Conservation (phyloP, 1,140 invertebrate genomes). For the Papilio glaucus region DNA sequence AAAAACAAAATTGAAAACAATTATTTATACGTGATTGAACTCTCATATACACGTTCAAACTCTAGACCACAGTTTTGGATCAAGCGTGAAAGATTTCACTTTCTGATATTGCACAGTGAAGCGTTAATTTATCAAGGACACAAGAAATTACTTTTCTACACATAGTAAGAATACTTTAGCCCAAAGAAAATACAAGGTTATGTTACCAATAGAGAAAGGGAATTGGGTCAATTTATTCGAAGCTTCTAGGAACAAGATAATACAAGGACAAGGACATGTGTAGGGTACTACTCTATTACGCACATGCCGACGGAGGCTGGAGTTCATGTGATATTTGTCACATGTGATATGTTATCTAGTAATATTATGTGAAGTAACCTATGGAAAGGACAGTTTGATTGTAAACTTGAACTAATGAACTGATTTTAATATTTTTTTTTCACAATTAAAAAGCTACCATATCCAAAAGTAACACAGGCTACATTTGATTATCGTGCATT, state of each 20-base stretch:
- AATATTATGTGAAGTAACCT: neutral
- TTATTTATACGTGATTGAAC: neutral
- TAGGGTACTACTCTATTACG: neutral
- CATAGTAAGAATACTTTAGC: neutral
- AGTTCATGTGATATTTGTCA: neutral
- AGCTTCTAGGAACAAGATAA: constrained; percentile 7
- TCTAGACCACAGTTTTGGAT: neutral
- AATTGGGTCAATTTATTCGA: neutral
- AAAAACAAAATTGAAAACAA: neutral
- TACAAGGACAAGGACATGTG: neutral
- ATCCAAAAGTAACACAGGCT: too few relatives aligned
- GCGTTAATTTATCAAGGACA: too few relatives aligned
- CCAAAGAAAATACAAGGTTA: neutral
- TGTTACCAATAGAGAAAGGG: neutral
- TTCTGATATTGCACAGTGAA: too few relatives aligned
- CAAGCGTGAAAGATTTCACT: neutral
- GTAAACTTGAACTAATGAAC: too few relatives aligned
- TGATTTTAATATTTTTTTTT: too few relatives aligned
- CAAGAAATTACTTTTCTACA: neutral
- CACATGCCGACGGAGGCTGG: neutral
- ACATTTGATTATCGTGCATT: too few relatives aligned
- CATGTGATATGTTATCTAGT: neutral
- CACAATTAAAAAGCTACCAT: too few relatives aligned
- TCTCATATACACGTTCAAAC: neutral
- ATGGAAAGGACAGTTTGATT: neutral